Conservation (phyloP, 2,113 vertebrate genomes). For the Marmota monax region DNA sequence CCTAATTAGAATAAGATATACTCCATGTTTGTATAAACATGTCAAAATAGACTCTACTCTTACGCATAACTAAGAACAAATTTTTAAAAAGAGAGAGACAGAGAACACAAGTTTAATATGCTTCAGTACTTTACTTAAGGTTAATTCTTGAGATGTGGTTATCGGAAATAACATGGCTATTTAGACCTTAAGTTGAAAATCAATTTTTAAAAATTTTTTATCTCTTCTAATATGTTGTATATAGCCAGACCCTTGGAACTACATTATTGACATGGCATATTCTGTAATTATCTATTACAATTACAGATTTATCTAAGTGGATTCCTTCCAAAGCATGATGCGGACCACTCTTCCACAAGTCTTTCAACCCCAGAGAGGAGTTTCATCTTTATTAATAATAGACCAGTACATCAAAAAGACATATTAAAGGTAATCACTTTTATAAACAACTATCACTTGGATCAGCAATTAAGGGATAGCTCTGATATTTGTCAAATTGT, state of each 20-base stretch:
- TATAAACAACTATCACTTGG: not conserved
- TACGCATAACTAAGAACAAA: too few relatives aligned
- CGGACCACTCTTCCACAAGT: constrained; percentile 90
- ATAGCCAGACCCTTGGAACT: not conserved
- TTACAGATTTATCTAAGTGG: constrained; percentile 93
- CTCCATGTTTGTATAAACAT: too few relatives aligned
- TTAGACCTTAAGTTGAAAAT: constrained; percentile 42
- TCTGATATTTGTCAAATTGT: constrained; percentile 11
- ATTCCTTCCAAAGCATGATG: constrained; percentile 93
- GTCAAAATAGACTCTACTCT: too few relatives aligned
- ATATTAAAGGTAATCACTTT: constrained; percentile 93
- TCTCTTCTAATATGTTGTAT: not conserved
- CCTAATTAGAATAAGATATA: too few relatives aligned
- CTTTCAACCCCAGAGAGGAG: constrained; percentile 93
- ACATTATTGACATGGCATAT: not conserved
- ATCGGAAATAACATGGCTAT: not conserved
- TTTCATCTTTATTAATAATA: constrained; percentile 94
- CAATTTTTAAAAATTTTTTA: not conserved
- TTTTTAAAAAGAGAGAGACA: not conserved
- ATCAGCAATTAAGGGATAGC: not conserved
- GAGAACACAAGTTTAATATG: not conserved
- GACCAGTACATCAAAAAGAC: constrained; percentile 96
- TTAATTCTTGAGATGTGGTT: not conserved
- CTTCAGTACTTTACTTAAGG: constrained; percentile 18
- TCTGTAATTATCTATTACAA: constrained; percentile 38